Evolutionary conservation across 2,797 vertebrate genomes (phyloP), one percentile per base, ranked within the genome.

Genomic region (Toxotes lorentzi): DNA sequence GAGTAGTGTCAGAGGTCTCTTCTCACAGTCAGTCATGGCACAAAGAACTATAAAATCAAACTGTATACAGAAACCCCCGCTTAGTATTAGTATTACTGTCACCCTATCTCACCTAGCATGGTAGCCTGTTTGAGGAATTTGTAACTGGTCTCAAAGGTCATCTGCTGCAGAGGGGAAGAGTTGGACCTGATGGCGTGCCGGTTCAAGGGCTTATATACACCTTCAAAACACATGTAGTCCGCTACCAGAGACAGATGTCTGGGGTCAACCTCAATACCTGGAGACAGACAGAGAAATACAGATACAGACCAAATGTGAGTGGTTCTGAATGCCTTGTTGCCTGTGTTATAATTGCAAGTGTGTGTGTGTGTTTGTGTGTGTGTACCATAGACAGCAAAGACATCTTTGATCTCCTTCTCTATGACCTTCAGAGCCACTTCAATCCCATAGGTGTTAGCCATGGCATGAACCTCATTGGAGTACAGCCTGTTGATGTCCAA

Each of bases 181-280:
- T 93, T 99, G 70, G 98, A 98, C 72, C 88, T 93, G 72, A 99
- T 99, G 84, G 96, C 96, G 19, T 95, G 93, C 0, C 98, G 96
- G 91, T 97, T 99, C 32, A 99, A 90, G 0, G 98, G 97, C 77
- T 98, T 98, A 66, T 99, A 99, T 7, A 96, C 83, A 0, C 98
- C 98, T 91, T 99, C 97, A 11, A 98, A 98, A 59, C 98, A 99
- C 98, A 99, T 99, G 88, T 99, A 99, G 76, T 99, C 98, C 0
- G 98, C 97, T 19, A 99, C 97, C 34, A 99, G 92, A 0, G 98
- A 99, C 66, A 99, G 95, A 84, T 99, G 98, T 23, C 98, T 96
- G 69, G 97, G 97, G 82, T 99, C 98, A 1, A 99, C 96, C 51
- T 91, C 95, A 48, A 99, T 99, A 73, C 98, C 98, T 99, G 69